A percentile compares a stretch with the other conserved stretches of the same genome.
These are phyloP conservation scores for Limanda limanda DNA, from an alignment of 2,113 vertebrate species.

Conservation along the genomic window DNA sequence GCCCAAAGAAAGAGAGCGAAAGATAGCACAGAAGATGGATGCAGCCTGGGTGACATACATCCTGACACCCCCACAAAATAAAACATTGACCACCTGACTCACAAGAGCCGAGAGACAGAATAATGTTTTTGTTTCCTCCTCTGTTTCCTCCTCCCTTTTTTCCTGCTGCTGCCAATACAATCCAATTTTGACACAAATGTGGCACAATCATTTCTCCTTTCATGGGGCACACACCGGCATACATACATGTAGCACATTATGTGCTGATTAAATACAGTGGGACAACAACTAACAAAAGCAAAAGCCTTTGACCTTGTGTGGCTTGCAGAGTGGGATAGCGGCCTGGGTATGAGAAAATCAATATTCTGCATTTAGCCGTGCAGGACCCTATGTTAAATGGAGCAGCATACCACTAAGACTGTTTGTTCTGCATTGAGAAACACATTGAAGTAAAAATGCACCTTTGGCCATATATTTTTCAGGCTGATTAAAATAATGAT, in stretches of 20 bases:
- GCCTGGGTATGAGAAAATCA: conserved; percentile 72
- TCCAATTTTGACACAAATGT: conserved; percentile 68
- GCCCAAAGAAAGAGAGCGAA: neutral
- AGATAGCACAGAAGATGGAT: conserved; percentile 63
- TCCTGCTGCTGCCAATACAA: conserved; percentile 54
- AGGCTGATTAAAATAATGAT: conserved; percentile 27
- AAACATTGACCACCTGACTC: conserved; percentile 66
- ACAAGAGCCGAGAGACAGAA: conserved; percentile 62
- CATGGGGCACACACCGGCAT: conserved; percentile 36
- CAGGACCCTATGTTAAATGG: conserved; percentile 58
- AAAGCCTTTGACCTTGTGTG: conserved; percentile 75
- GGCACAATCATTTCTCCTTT: conserved; percentile 55
- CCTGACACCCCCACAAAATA: conserved; percentile 70
- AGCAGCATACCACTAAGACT: conserved; percentile 16
- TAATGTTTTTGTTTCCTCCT: conserved; percentile 43
- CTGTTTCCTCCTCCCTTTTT: conserved; percentile 8
- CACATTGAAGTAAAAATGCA: neutral
- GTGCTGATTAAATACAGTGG: conserved; percentile 53
- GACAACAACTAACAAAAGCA: conserved; percentile 26
- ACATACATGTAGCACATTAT: conserved; percentile 40
- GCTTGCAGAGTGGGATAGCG: conserved; percentile 62
- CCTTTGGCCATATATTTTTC: neutral
- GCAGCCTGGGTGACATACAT: conserved; percentile 59
- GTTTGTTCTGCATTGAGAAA: conserved; percentile 31
- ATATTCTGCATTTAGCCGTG: conserved; percentile 72